Evolutionary conservation across 2,113 vertebrate species (phyloP), one percentile per base, ranked within the genome.

Genomic region (Corydoras maculifer): DNA sequence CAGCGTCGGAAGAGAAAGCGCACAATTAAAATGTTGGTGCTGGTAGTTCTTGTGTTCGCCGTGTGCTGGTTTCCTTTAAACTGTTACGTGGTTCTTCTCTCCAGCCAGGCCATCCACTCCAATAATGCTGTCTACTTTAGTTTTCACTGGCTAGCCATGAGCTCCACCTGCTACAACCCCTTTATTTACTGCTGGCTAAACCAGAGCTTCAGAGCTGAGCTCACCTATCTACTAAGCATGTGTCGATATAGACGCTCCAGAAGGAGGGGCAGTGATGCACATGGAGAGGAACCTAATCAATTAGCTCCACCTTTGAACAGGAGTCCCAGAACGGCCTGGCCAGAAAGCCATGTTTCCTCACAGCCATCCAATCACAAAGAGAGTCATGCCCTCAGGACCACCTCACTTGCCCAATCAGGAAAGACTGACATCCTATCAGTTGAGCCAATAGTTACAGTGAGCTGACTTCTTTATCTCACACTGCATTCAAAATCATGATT

Each of bases 131-230:
- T 96, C 61, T 98, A 95, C 80, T 98, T 98, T 0, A 87, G 90
- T 77, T 98, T 98, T 81, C 95, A 98, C 82, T 98, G 96, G 95
- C 85, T 98, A 0, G 96, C 95, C 8, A 95, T 91, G 92, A 98
- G 94, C 84, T 95, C 94, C 80, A 96, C 95, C 58, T 98, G 96
- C 85, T 97, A 94, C 85, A 98, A 98, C 79, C 96, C 96, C 5
- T 98, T 97, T 84, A 94, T 97, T 81, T 98, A 98, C 86, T 98
- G 95, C 85, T 98, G 94, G 84, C 91, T 98, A 68, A 96, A 98
- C 0, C 93, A 96, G 74, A 91, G 86, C 78, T 98, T 98, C 81
- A 86, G 93, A 35, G 86, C 89, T 0, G 95, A 97, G 62, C 88
- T 96, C 2, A 92, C 91, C 77, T 88, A 88, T 5, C 85, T 98